Conservation (phyloP, 2,797 vertebrate genomes). For the Hippocampus kuda region DNA sequence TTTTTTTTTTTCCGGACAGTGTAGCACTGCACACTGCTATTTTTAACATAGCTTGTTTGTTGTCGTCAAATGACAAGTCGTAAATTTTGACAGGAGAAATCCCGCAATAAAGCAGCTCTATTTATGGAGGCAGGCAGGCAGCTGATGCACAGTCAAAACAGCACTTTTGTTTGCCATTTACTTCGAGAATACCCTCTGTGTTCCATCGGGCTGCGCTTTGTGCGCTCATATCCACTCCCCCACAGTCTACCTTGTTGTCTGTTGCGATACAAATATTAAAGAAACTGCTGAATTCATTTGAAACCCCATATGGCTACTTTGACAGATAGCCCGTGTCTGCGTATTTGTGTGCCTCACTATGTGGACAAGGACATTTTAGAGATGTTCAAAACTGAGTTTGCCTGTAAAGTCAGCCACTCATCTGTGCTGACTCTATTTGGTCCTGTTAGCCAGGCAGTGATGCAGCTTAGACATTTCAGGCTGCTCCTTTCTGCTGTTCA, state of each 20-base stretch:
- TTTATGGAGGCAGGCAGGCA: not conserved
- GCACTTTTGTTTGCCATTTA: not conserved
- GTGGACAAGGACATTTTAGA: constrained; percentile 3
- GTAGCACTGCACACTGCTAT: not conserved
- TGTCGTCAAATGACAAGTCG: not conserved
- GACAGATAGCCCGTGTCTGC: constrained; percentile 3
- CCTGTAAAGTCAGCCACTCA: too few relatives aligned
- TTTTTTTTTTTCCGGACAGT: too few relatives aligned
- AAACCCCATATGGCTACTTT: constrained; percentile 9
- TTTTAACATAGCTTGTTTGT: not conserved
- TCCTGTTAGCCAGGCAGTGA: too few relatives aligned
- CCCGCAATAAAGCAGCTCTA: not conserved
- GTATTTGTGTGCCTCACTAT: not conserved
- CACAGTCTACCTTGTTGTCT: constrained; percentile 6
- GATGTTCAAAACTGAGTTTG: constrained; percentile 20
- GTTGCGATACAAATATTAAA: constrained; percentile 16
- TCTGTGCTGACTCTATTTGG: too few relatives aligned
- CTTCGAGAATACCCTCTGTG: not conserved
- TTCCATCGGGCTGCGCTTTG: constrained; percentile 7
- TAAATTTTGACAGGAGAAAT: not conserved
- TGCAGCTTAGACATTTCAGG: too few relatives aligned
- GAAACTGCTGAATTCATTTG: constrained; percentile 12
- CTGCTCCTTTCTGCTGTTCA: too few relatives aligned
- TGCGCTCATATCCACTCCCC: not conserved
- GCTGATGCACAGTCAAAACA: not conserved